Conservation (phyloP, 2,797 vertebrate genomes). For the Chaetophractus vellerosus region DNA sequence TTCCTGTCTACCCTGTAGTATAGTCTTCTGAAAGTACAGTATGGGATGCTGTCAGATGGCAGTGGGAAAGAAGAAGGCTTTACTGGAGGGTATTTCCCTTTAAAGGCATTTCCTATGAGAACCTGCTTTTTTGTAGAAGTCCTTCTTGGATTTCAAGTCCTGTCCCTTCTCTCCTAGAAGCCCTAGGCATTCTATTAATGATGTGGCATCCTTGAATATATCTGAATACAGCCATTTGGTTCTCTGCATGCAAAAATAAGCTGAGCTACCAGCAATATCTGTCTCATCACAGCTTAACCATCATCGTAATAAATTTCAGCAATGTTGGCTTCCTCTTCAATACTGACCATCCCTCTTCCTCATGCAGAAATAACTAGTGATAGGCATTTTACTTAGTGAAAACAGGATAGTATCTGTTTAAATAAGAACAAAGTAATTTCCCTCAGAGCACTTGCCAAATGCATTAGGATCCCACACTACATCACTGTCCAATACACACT, state of each 20-base stretch:
- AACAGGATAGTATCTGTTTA: constrained; percentile 47
- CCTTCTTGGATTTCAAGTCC: neutral
- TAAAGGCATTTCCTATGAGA: neutral
- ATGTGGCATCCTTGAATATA: neutral
- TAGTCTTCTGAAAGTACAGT: neutral
- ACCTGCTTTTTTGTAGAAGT: neutral
- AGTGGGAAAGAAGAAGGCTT: neutral
- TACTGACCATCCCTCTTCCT: constrained; percentile 34
- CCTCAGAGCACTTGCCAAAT: constrained; percentile 40
- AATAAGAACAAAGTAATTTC: constrained; percentile 74
- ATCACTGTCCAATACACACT: constrained; percentile 9
- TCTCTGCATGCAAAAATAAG: constrained; percentile 51
- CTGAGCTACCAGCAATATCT: neutral
- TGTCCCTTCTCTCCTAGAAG: neutral
- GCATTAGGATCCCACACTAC: neutral
- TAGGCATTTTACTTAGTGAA: constrained; percentile 67
- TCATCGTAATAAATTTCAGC: constrained; percentile 68
- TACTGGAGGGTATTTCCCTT: neutral
- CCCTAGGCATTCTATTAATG: neutral
- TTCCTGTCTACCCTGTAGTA: neutral
- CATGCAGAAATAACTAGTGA: constrained; percentile 55
- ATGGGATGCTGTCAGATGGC: neutral
- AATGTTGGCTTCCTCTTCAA: constrained; percentile 42
- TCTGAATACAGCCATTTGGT: neutral
- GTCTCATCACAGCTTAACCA: neutral